These are phyloP conservation scores for Aphidoletes aphidimyza DNA, from an alignment of 2,888 invertebrate genomes.

Conservation along the genomic window DNA sequence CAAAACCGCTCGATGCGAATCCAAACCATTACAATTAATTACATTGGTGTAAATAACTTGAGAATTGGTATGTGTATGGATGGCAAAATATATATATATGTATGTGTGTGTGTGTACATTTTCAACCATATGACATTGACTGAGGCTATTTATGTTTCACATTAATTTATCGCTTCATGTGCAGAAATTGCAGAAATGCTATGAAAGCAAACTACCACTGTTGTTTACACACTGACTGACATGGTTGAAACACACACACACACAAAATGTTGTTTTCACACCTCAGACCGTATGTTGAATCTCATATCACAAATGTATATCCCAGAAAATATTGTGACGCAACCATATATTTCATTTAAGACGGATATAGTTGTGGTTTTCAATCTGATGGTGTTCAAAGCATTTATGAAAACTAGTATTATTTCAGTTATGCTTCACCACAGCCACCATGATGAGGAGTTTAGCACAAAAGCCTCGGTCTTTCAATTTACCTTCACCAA, in stretches of 20 bases:
- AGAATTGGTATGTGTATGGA: too few species aligned
- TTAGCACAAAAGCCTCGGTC: too few species aligned
- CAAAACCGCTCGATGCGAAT: too few species aligned
- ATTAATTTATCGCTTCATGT: not conserved
- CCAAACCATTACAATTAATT: not conserved
- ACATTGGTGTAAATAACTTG: not conserved
- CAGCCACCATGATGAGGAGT: too few species aligned
- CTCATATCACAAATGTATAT: too few species aligned
- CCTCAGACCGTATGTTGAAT: too few species aligned
- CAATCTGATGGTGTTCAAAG: not conserved
- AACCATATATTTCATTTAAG: not conserved
- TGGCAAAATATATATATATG: too few species aligned
- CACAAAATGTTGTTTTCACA: not conserved
- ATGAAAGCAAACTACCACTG: not conserved
- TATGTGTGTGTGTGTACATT: not conserved
- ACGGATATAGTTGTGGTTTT: not conserved
- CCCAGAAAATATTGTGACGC: not conserved
- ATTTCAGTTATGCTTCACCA: not conserved
- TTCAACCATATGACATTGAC: not conserved
- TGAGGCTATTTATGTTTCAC: not conserved
- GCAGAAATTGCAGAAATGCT: too few species aligned
- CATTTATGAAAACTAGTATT: too few species aligned
- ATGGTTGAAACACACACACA: not conserved
- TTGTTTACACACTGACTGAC: not conserved
- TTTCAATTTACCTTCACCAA: too few species aligned